Base-by-base conservation (phyloP, 2,113 vertebrate genomes). In the Vidua chalybeata region DNA sequence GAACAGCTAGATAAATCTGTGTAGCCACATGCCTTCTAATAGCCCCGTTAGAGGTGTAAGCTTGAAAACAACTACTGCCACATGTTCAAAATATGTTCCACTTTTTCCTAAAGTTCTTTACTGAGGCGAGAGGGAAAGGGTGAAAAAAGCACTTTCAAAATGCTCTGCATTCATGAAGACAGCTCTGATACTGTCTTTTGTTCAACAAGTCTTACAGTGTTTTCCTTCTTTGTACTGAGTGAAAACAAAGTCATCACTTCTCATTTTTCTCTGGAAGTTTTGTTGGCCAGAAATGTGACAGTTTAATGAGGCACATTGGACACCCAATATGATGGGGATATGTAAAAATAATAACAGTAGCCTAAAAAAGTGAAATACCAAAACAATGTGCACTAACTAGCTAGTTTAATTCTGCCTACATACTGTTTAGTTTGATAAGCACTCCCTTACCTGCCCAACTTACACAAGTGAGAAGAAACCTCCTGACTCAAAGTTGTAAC, bases 1-100 rank as follows among this genome's bases (percentile, higher is more conserved):
- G 66, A 97, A 94, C 20, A 89, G 23, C 27, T 48, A 68, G 67
- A 93, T 87, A 96, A 93, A 90, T 96, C 80, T 95, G 66, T 59
- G 76, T 77, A 93, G 67, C 69, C 87, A 22, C 66, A 58, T 73
- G 28, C 93, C 48, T 89, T 63, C 46, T 95, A 91, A 88, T 52
- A 93, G 61, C 6, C 13, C 46, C 27, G 12, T 93, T 91, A 94
- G 79, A 72, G 35, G n/a, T 33, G 6, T 45, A 96, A 86, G 43
- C 69, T 94, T 67, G 71, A 63, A 74, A 31, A 75, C 18, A 75
- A 27, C 39, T 48, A 31, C 23, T 80, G 37, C 55, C 6, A 19
- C 7, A 9, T 14, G 7, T 84, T 93, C 45, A 67, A 90, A 92
- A 84, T 13, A 39, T 21, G 21, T 64, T 91, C 48, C 26, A 6